These are phyloP conservation scores for Zygogramma bicolorata DNA, from an alignment of 2,888 invertebrate genomes.

Conservation along the genomic window DNA sequence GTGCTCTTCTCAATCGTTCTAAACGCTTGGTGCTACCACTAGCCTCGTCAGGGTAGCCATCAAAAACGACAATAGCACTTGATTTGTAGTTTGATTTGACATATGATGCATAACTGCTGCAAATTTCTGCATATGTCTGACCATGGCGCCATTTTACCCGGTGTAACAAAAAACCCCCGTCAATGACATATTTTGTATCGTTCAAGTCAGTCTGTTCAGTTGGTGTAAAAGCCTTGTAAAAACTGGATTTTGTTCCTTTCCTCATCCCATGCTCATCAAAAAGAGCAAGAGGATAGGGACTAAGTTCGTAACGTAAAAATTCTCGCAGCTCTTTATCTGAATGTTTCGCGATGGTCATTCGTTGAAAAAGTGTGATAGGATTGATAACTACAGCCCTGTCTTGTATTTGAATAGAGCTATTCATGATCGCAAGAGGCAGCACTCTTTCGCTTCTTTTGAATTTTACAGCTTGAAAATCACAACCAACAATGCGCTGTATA, in stretches of 20 bases:
- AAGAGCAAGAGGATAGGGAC: slow-evolving; percentile 20
- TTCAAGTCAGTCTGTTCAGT: neutral
- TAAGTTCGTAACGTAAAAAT: neutral
- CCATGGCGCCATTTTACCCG: slow-evolving; percentile 6
- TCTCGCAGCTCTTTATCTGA: slow-evolving; percentile 16
- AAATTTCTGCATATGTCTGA: neutral
- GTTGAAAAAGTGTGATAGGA: slow-evolving; percentile 18
- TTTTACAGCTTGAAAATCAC: slow-evolving; percentile 39
- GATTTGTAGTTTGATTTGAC: slow-evolving; percentile 20
- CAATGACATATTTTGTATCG: slow-evolving; percentile 4
- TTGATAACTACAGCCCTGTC: slow-evolving; percentile 9
- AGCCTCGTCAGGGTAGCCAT: neutral
- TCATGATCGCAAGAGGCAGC: slow-evolving; percentile 23
- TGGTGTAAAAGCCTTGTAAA: neutral
- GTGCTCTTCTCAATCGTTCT: no score
- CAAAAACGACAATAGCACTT: slow-evolving; percentile 7
- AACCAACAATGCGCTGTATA: slow-evolving; percentile 34
- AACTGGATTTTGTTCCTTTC: slow-evolving; percentile 24
- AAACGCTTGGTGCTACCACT: neutral
- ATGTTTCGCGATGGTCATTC: slow-evolving; percentile 20
- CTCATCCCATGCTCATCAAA: slow-evolving; percentile 28
- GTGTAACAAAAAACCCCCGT: slow-evolving; percentile 13
- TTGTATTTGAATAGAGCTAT: slow-evolving; percentile 26
- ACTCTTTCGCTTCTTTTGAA: slow-evolving; percentile 48
- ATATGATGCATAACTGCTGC: slow-evolving; percentile 9